A percentile compares a stretch with the other conserved stretches of the same genome.
Evolutionary conservation across 2,113 vertebrate species (phyloP).

Genomic region (Lampris incognitus): DNA sequence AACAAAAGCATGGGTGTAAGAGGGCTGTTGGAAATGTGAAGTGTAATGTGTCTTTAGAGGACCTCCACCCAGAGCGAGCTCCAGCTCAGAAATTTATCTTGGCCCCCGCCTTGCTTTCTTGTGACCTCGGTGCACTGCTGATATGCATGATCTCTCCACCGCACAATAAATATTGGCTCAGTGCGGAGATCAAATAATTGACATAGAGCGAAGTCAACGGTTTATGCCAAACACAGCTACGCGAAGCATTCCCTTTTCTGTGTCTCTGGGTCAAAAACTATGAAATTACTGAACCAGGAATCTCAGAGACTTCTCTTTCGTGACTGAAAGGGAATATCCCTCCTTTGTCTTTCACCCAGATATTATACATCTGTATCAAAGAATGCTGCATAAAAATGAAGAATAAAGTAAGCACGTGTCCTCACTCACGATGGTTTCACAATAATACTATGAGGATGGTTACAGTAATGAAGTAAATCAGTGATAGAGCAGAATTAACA

Average conservation of each 20-base stretch:
- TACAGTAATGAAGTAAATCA: slow-evolving; percentile 58
- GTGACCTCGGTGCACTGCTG: slow-evolving; percentile 31
- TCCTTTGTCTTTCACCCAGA: not conserved
- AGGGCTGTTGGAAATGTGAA: slow-evolving; percentile 34
- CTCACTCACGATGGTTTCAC: not conserved
- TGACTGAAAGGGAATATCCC: not conserved
- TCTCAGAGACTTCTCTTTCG: not conserved
- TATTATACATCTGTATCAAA: not conserved
- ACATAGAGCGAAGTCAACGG: slow-evolving; percentile 13
- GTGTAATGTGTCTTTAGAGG: slow-evolving; percentile 40
- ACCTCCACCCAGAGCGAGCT: slow-evolving; percentile 47
- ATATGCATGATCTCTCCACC: slow-evolving; percentile 16
- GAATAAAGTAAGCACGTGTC: no score
- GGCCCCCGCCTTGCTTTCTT: slow-evolving; percentile 31
- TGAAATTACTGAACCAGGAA: not conserved
- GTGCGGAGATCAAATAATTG: slow-evolving; percentile 28
- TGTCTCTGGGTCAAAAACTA: not conserved
- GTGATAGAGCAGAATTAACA: slow-evolving; percentile 30
- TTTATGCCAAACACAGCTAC: not conserved
- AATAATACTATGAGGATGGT: slow-evolving; percentile 15
- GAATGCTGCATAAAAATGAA: not conserved
- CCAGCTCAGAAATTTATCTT: slow-evolving; percentile 35
- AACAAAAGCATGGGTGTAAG: slow-evolving; percentile 15
- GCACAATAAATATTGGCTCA: slow-evolving; percentile 39
- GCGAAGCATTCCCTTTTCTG: not conserved